phyloP scores from a whole-genome alignment of 2,797 vertebrate genomes.

The Enteromius afrohamiltoni region DNA sequence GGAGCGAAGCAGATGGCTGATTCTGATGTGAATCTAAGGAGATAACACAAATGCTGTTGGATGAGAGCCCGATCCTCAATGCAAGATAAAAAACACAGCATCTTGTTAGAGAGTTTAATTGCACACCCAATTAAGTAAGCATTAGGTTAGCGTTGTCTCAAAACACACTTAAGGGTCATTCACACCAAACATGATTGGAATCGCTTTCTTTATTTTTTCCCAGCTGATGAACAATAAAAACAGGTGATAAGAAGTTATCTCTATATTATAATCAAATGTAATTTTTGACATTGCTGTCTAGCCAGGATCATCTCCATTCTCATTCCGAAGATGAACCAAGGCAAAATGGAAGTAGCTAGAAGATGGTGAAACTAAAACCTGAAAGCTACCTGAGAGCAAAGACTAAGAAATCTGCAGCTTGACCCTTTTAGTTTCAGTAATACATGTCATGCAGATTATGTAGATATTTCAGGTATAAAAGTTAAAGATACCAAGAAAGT shows the following conservation, averaged over 20 bases:
- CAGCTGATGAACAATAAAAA: background rate
- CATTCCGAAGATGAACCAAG: too few relatives aligned
- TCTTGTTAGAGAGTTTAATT: slow-evolving; percentile 6
- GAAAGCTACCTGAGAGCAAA: background rate
- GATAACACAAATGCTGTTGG: background rate
- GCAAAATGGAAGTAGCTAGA: too few relatives aligned
- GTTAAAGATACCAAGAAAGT: background rate
- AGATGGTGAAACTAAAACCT: too few relatives aligned
- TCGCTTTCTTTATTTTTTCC: background rate
- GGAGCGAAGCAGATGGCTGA: background rate
- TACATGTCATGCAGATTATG: too few relatives aligned
- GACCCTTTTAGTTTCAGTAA: too few relatives aligned
- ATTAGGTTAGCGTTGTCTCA: background rate
- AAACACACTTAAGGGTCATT: background rate
- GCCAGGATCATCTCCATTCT: too few relatives aligned
- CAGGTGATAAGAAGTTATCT: background rate
- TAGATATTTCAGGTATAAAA: too few relatives aligned
- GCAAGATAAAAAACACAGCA: background rate
- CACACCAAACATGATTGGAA: background rate
- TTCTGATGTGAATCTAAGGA: background rate
- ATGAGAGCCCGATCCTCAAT: background rate
- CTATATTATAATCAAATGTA: background rate
- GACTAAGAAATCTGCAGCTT: background rate
- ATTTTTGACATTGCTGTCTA: background rate
- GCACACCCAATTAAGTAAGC: background rate